Evolutionary conservation across 2,113 vertebrate species (phyloP).

Genomic region (Ardeotis arabs): DNA sequence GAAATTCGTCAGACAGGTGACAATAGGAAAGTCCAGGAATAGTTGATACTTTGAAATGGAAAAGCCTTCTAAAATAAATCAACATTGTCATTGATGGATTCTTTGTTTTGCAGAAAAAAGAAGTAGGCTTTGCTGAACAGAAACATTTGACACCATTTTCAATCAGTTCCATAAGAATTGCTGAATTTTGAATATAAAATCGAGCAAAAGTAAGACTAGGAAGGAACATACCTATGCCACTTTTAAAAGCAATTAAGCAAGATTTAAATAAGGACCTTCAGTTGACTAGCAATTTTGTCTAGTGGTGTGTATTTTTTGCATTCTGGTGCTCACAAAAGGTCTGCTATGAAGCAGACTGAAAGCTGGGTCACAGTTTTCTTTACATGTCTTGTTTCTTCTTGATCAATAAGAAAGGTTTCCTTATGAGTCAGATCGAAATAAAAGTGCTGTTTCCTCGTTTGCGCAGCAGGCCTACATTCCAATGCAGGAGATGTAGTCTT

Average conservation of each 20-base stretch:
- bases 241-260: not conserved
- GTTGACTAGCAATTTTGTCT: not conserved
- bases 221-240: not conserved
- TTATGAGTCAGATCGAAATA: not conserved
- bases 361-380: not conserved
- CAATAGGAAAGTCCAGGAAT: no score
- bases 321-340: not conserved
- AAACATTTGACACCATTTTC: no score
- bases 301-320: not conserved
- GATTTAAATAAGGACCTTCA: not conserved
- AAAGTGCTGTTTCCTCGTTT: not conserved
- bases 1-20: no score
- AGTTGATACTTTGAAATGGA: no score
- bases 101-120: no score
- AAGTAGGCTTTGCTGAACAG: no score
- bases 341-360: not conserved
- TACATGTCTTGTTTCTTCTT: not conserved
- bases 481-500: not conserved
- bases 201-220: not conserved
- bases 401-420: not conserved
- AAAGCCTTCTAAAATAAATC: no score
- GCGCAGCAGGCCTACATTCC: not conserved
- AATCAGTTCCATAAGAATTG: no score
- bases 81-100: no score
- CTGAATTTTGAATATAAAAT: no score